Evolutionary conservation across 2,113 vertebrate species (phyloP), one percentile per base, ranked within the genome.

Genomic region (Xenopus borealis): DNA sequence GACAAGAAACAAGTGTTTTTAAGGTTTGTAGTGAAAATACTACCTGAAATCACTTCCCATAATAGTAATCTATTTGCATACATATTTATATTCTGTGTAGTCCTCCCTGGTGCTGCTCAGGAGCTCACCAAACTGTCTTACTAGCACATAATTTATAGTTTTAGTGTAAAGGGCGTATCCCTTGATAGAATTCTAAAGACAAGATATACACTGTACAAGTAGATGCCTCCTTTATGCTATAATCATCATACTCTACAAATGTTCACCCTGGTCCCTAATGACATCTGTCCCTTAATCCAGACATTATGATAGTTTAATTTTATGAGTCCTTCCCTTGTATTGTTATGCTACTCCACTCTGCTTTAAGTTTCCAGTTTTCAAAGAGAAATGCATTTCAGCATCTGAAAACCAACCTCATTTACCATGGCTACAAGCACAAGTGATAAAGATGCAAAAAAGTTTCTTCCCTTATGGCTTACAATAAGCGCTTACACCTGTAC

Each of bases 111-210:
- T 12, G 64, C 72, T 75, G 64, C 55, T 75, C 18, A 23, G 46
- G 57, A 67, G 64, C 64, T 30, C 64, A 61, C 53, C 53, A 75
- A 62, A 68, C 58, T 46, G 53, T 75, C 72, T 75, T 68, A 75
- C 64, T 67, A 61, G 20, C 64, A 61, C 64, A 68, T 75, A 67
- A 75, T 75, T 75, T 75, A 75, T 75, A 67, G 72, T 61, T 65
- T 67, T 57, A 40, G 72, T 67, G 65, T 75, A 75, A 67, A 75
- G 64, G 72, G 72, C 55, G 72, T 57, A 74, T 74, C 72, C 72
- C 72, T 59, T 74, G 72, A 59, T 47, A 74, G 72, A 74, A 66
- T 58, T 30, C 62, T 58, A 40, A 40, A 40, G 33, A 40, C 33
- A 40, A 40, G 33, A 40, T 45, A 75, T 61, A 61, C 52, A 50